Conservation (phyloP, 2,888 invertebrate species). For the Keiferia lycopersicella region DNA sequence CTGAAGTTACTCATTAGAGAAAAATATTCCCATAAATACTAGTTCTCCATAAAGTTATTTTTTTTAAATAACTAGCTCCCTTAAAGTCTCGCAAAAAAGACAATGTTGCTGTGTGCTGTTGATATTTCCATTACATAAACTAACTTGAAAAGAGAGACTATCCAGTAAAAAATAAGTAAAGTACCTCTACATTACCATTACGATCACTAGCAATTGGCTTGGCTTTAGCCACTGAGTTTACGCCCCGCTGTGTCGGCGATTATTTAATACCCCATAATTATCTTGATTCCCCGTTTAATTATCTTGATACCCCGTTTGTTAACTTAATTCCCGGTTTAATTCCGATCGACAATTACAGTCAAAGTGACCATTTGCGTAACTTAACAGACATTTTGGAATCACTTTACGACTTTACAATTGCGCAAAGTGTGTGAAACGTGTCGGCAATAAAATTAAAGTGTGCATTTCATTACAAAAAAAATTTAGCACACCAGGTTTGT, state of each 20-base stretch:
- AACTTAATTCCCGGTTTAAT: conserved; percentile 18
- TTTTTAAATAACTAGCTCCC: too few species aligned
- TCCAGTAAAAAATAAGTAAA: background rate
- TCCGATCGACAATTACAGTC: conserved; percentile 8
- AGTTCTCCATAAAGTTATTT: too few species aligned
- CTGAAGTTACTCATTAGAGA: too few species aligned
- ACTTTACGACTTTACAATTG: conserved; percentile 10
- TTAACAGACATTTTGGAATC: conserved; percentile 8
- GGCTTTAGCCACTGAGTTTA: conserved; percentile 8
- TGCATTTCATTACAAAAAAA: background rate
- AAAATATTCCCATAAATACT: too few species aligned
- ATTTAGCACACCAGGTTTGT: background rate
- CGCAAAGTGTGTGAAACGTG: conserved; percentile 5
- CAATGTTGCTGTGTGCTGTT: too few species aligned
- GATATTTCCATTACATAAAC: background rate
- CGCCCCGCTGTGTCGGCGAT: conserved; percentile 12
- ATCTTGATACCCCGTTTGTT: conserved; percentile 13
- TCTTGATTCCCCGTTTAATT: conserved; percentile 19
- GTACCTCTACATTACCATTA: background rate
- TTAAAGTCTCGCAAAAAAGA: too few species aligned
- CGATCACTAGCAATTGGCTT: background rate
- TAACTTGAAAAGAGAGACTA: too few species aligned
- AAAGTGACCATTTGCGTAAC: conserved; percentile 20
- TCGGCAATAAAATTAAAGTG: conserved; percentile 9
- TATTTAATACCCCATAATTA: conserved; percentile 16